Conservation (phyloP, 2,888 invertebrate species). For the Agrotis clavis region DNA sequence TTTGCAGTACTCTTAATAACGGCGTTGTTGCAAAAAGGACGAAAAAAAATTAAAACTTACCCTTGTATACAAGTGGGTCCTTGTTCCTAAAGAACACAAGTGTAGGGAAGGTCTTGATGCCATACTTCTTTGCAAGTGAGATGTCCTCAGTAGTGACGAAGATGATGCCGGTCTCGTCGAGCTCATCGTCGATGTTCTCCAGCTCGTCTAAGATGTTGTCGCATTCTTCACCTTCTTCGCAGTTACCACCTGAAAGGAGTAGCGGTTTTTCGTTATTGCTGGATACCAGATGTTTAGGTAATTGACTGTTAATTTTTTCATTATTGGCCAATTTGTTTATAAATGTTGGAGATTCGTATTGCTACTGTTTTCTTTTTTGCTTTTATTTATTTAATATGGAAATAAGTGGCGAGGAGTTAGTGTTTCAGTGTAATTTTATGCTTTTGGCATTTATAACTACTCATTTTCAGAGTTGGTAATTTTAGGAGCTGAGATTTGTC, state of each 20-base stretch:
- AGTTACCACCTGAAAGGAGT: constrained; percentile 92
- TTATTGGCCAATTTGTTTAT: not conserved
- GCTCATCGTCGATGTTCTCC: constrained; percentile 98
- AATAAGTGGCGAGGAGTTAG: not conserved
- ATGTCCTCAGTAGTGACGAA: constrained; percentile 98
- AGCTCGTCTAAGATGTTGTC: constrained; percentile 96
- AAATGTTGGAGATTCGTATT: not conserved
- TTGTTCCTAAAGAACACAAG: constrained; percentile 97
- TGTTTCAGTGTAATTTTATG: not conserved
- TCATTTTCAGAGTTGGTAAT: not conserved
- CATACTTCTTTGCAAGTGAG: constrained; percentile 95
- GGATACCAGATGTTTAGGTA: not conserved
- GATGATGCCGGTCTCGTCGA: constrained; percentile 97
- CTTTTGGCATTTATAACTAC: not conserved
- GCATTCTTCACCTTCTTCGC: constrained; percentile 96
- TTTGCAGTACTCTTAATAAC: not conserved
- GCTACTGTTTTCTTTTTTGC: not conserved
- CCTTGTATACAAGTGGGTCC: constrained; percentile 95
- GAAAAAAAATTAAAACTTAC: constrained; percentile 71
- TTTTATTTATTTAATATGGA: no score
- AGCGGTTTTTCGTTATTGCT: constrained; percentile 2
- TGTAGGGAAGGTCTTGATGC: constrained; percentile 96
- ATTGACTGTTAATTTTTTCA: not conserved
- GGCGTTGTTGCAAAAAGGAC: no score
- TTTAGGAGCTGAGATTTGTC: not conserved